These are phyloP conservation scores for Cervus canadensis DNA, from an alignment of 2,113 vertebrate species.

Conservation along the genomic window DNA sequence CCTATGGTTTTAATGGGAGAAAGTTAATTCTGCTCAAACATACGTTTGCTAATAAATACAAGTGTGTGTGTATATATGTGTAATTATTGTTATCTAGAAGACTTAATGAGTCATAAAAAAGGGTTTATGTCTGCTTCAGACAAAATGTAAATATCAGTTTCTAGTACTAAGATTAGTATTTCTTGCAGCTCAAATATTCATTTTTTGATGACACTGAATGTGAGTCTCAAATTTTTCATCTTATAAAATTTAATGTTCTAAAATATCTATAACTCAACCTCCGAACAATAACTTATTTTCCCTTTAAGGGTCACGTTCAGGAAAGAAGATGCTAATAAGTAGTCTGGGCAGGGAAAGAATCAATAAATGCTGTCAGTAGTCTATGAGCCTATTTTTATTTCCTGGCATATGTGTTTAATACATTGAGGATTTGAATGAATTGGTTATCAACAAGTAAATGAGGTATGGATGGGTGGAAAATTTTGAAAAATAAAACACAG, in stretches of 20 bases:
- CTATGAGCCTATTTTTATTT: background rate
- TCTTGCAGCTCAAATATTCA: background rate
- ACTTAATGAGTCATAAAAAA: background rate
- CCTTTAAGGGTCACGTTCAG: background rate
- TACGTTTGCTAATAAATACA: background rate
- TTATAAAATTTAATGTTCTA: background rate
- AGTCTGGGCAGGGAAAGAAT: background rate
- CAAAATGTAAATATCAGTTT: background rate
- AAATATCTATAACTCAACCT: background rate
- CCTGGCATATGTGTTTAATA: background rate
- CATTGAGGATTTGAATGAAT: background rate
- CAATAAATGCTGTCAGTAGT: background rate
- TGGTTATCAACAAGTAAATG: background rate
- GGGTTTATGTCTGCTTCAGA: background rate
- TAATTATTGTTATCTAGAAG: background rate
- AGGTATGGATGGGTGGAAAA: background rate
- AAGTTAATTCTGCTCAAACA: background rate
- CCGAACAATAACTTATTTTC: background rate
- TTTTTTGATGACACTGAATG: background rate
- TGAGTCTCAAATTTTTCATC: background rate
- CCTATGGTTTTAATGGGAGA: background rate
- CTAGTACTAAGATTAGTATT: background rate
- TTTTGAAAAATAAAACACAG: background rate
- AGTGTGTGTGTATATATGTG: background rate
- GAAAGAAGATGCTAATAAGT: background rate